Base-by-base conservation (phyloP, 1,140 invertebrate species). In the Leptinotarsa lineolata region DNA sequence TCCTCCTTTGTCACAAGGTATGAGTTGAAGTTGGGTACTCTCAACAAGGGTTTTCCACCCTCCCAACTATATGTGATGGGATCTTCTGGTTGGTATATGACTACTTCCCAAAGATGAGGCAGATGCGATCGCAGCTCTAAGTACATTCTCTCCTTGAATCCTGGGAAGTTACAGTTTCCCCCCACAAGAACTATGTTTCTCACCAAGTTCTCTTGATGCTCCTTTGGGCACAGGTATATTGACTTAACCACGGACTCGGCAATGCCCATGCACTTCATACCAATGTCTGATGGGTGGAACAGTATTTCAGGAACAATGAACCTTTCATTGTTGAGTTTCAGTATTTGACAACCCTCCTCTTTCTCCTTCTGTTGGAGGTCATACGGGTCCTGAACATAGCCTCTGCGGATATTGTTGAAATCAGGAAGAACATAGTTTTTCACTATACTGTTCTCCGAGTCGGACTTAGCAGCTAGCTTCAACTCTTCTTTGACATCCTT, bases 251-350 rank as follows among this genome's bases (percentile, higher is more conserved):
- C 91, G 16, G 94, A 92, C 87, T 99, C 97, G 1, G 93, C 87
- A 76, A 99, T 93, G 6, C 98, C 98, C 91, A 97, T 96, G 86
- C 97, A 94, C 63, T 91, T 88, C 66, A 99, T 94, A 3, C 96
- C 96, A 70, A 99, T 92, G 87, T 99, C 97, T 0, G 94, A 95
- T 0, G 98, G 98, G 83, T 94, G 90, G 84, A 99, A 99, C 11
- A 99, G 85, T 18, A 99, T 86, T 87, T 99, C 98, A 39, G 0
- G 98, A 61, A 99, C 92, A 0, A 92, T 87, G 85, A 99, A 98
- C 67, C 95, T 85, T 84, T 97, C 96, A 83, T 97, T 98, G 82
- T 95, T 97, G 79, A 99, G 86, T 48, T 93, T 84, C 39, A 98
- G 88, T 64, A 92, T 91, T 88, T 98, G 93, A 76, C 91, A 90